These are phyloP conservation scores for Xiphophorus maculatus DNA, from an alignment of 2,113 vertebrate species.

Conservation along the genomic window DNA sequence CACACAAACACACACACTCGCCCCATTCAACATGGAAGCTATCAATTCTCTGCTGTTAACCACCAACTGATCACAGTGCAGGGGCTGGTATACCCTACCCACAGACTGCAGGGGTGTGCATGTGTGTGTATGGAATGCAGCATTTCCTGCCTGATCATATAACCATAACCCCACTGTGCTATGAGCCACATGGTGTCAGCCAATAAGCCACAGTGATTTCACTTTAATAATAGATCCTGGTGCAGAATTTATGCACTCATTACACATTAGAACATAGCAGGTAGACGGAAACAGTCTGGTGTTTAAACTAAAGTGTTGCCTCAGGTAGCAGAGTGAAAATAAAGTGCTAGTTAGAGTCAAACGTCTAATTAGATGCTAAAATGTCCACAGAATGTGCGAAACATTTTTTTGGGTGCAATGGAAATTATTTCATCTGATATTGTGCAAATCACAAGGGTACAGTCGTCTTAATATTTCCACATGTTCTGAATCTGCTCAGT, in stretches of 20 bases:
- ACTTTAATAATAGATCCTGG: conserved; percentile 4
- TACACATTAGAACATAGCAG: background rate
- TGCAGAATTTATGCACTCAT: background rate
- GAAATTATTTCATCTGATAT: too few species aligned
- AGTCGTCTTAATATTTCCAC: too few species aligned
- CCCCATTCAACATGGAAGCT: conserved; percentile 40
- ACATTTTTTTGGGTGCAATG: too few species aligned
- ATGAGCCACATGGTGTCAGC: conserved; percentile 23
- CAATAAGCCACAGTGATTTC: conserved; percentile 14
- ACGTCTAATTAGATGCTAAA: too few species aligned
- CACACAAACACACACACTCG: background rate
- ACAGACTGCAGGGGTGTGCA: background rate
- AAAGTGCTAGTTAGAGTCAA: too few species aligned
- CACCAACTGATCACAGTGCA: conserved; percentile 47
- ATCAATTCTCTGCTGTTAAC: conserved; percentile 51
- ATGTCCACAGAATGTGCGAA: too few species aligned
- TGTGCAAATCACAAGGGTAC: too few species aligned
- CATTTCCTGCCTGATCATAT: conserved; percentile 17
- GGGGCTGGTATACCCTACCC: background rate
- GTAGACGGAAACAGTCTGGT: background rate
- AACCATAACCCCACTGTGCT: conserved; percentile 12
- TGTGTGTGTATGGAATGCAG: background rate
- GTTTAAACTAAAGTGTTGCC: background rate
- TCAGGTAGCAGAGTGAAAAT: background rate
- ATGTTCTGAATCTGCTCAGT: too few species aligned